A percentile compares a stretch with the other conserved stretches of the same genome.
These are phyloP conservation scores for Pseudomyrmex concolor DNA, from an alignment of 1,140 invertebrate species.

Conservation along the genomic window DNA sequence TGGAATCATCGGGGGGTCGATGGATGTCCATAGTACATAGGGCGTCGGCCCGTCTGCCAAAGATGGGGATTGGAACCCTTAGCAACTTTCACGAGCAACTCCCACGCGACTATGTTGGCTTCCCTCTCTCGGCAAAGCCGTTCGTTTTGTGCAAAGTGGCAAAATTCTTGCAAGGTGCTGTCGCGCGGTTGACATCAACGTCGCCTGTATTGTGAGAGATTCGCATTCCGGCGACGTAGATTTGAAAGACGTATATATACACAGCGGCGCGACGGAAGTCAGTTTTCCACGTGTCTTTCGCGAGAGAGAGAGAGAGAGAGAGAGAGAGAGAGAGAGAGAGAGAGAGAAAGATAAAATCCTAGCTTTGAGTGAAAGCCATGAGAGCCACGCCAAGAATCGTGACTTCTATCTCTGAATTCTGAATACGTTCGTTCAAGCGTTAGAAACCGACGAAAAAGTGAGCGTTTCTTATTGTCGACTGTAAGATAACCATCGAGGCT, in stretches of 20 bases:
- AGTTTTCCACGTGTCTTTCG: not conserved
- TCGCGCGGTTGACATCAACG: not conserved
- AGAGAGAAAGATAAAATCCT: constrained; percentile 18
- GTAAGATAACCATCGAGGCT: not conserved
- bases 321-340: not conserved
- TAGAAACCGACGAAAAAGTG: constrained; percentile 9
- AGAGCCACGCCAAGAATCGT: not conserved
- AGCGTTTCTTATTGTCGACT: not conserved
- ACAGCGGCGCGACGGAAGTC: not conserved
- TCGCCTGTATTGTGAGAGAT: not conserved
- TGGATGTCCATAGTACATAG: constrained; percentile 51
- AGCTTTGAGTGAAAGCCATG: constrained; percentile 33
- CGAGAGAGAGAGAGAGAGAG: not conserved
- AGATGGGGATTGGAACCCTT: constrained; percentile 52
- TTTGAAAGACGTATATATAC: not conserved
- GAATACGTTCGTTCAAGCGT: not conserved
- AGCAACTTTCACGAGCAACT: constrained; percentile 24
- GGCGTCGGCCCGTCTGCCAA: constrained; percentile 65
- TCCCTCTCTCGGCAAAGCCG: not conserved
- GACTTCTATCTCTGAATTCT: constrained; percentile 19
- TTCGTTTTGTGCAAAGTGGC: constrained; percentile 28
- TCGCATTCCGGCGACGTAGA: not conserved
- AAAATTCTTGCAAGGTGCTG: constrained; percentile 18
- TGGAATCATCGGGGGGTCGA: constrained; percentile 60
- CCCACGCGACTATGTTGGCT: constrained; percentile 35